Conservation (phyloP, 1,140 invertebrate species). For the Drosophila nigrodunni region DNA sequence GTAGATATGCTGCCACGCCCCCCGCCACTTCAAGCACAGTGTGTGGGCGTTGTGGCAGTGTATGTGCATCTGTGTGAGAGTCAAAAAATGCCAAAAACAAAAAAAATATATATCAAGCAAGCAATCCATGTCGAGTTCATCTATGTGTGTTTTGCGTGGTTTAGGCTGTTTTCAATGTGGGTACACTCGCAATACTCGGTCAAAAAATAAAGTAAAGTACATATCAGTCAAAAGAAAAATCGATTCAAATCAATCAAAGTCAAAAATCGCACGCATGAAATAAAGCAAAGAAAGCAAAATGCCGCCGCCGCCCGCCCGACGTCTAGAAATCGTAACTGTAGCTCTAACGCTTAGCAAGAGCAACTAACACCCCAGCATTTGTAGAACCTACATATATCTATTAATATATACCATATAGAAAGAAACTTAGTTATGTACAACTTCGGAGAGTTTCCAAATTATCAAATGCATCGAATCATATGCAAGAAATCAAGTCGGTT, state of each 20-base stretch:
- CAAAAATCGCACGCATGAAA: conserved; percentile 47
- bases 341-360: conserved; percentile 24
- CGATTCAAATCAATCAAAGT: conserved; percentile 24
- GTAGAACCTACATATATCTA: conserved; percentile 42
- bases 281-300: conserved; percentile 8
- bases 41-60: conserved; percentile 7
- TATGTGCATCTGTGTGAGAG: conserved; percentile 49
- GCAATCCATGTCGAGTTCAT: conserved; percentile 84
- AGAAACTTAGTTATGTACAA: conserved; percentile 24
- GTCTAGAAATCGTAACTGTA: conserved; percentile 44
- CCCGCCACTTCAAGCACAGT: background rate
- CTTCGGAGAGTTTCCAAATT: conserved; percentile 5
- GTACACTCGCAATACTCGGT: conserved; percentile 50
- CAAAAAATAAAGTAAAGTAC: conserved; percentile 17
- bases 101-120: conserved; percentile 55
- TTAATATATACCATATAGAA: conserved; percentile 7
- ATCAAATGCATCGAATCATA: background rate
- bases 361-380: conserved; percentile 50
- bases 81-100: conserved; percentile 22
- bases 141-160: conserved; percentile 84
- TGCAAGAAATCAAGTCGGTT: conserved; percentile 10
- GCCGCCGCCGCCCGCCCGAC: conserved; percentile 47
- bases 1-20: conserved; percentile 44
- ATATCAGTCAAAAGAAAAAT: conserved; percentile 9
- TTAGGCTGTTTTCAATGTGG: conserved; percentile 83